phyloP scores from a whole-genome alignment of 2,113 vertebrate genomes.

The Megalops atlanticus region DNA sequence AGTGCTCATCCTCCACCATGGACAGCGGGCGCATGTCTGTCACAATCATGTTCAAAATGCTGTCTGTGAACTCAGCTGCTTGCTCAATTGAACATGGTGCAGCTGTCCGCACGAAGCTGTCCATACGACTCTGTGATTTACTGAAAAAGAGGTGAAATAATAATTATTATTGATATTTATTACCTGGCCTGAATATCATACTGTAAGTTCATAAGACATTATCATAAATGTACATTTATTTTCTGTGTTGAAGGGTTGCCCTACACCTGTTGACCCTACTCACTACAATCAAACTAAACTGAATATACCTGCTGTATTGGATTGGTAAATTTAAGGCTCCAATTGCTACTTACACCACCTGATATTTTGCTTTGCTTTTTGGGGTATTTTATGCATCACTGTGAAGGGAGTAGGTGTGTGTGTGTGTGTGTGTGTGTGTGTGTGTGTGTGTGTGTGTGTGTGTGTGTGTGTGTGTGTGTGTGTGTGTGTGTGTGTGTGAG shows the following conservation, averaged over 20 bases:
- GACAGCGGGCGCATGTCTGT: too few relatives aligned
- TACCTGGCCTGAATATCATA: too few relatives aligned
- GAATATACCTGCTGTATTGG: conserved; percentile 23
- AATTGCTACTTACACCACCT: conserved; percentile 1
- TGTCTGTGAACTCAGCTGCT: too few relatives aligned
- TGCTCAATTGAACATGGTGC: too few relatives aligned
- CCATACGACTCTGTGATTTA: too few relatives aligned
- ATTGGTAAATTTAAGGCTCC: conserved; percentile 13
- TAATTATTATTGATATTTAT: too few relatives aligned
- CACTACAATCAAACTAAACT: conserved; percentile 19
- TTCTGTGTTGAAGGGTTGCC: conserved; percentile 2
- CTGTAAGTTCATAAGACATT: too few relatives aligned
- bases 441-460: background rate
- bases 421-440: background rate
- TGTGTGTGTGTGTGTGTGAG: background rate
- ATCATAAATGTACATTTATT: conserved; percentile 23
- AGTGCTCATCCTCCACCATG: too few relatives aligned
- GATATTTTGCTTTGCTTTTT: conserved; percentile 18
- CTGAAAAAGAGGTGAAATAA: too few relatives aligned
- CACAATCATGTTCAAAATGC: too few relatives aligned
- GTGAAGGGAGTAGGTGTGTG: background rate
- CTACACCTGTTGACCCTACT: conserved; percentile 16
- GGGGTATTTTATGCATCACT: conserved; percentile 19
- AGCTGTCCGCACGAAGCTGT: background rate
- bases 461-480: too few relatives aligned